Percentiles rank a stretch among this genome's conserved stretches.
Conservation (phyloP, 2,888 invertebrate species). For the Dorcus parallelipipedus region DNA sequence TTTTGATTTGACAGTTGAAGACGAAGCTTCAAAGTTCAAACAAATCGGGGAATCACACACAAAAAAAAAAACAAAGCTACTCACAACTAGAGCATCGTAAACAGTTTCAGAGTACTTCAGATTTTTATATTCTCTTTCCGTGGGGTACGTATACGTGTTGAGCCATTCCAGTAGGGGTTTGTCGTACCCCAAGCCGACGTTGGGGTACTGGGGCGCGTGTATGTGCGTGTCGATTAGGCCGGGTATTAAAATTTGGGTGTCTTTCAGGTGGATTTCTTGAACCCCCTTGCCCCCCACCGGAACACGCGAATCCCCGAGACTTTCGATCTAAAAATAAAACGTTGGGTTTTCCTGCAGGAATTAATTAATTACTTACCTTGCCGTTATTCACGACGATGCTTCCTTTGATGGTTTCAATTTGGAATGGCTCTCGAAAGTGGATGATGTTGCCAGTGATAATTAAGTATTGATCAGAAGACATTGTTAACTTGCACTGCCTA, state of each 20-base stretch:
- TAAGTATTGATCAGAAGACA: neutral
- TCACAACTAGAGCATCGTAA: conserved; percentile 78
- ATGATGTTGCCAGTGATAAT: conserved; percentile 44
- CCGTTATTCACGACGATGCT: conserved; percentile 58
- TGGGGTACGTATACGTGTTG: conserved; percentile 78
- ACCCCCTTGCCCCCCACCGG: neutral
- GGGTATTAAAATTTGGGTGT: conserved; percentile 73
- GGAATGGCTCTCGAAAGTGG: conserved; percentile 36
- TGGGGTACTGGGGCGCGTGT: conserved; percentile 87
- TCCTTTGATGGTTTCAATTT: conserved; percentile 51
- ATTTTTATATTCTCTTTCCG: conserved; percentile 72
- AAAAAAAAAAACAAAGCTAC: conserved; percentile 34
- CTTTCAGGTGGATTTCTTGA: conserved; percentile 32
- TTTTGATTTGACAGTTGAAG: too few relatives aligned
- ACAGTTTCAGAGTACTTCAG: conserved; percentile 64
- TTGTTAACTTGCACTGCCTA: neutral
- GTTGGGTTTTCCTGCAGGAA: neutral
- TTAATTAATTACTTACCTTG: conserved; percentile 49
- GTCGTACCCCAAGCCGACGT: conserved; percentile 79
- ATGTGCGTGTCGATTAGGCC: conserved; percentile 88
- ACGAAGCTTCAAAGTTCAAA: too few relatives aligned
- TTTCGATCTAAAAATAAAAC: neutral
- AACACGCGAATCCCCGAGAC: too few relatives aligned
- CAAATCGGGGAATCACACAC: too few relatives aligned
- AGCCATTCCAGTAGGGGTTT: conserved; percentile 81